Evolutionary conservation across 2,888 invertebrate genomes (phyloP), one percentile per base, ranked within the genome.

Genomic region (Rhyacophila evoluta): DNA sequence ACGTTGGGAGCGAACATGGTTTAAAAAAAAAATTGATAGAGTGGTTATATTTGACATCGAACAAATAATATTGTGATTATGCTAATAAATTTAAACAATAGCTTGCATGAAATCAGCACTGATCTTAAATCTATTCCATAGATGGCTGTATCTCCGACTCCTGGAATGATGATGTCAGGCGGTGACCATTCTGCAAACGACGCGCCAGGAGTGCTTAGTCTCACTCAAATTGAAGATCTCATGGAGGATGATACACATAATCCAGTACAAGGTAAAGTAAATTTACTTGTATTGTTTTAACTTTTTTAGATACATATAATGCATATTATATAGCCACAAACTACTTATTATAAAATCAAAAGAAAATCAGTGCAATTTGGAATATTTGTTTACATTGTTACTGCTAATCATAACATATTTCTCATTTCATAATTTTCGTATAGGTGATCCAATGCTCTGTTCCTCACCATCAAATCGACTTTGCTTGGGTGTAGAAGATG

Each of bases 181-280:
- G 55, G 71, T 12, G 78, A 6, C 87, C 86, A 38, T 71, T 87
- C 87, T 39, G 71, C 74, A 27, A 84, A 85, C 19, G 88, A 86
- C 11, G 77, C 74, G 10, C 87, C 87, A 0, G 69, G 79, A n/a
- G 88, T 86, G 15, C 86, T 92, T 78, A 91, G 90, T 85, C 88
- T 91, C 81, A 89, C 91, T 77, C 92, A 92, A 84, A 90, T 92
- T 3, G 92, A 92, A 75, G 93, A 93, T 87, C 89, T 93, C 83
- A 93, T 93, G 93, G 92, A 93, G 81, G 93, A 93, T 83, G 93
- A 93, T 84, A 88, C 89, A 0, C 90, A 89, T 78, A 91, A 90
- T 82, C 91, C 92, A 0, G 91, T 92, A 0, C 90, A 91, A 85
- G 91, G 92, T 86, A 82, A 33, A 67, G 29, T 33, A 33, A 33